Conservation (phyloP, 2,113 vertebrate species). For the Neodon shergylaensis region DNA sequence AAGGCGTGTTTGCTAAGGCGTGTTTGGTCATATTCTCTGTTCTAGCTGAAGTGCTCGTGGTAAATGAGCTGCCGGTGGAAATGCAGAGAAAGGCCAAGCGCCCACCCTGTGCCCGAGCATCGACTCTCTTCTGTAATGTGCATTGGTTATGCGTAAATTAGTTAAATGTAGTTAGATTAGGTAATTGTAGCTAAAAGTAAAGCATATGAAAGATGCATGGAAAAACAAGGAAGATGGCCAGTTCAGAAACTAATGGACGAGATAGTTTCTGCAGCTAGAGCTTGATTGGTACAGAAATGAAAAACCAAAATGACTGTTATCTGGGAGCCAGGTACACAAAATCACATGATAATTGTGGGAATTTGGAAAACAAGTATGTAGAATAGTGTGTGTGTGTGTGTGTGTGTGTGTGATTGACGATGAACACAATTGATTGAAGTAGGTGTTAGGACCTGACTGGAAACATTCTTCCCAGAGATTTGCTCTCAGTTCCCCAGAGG, state of each 20-base stretch:
- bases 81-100: background rate
- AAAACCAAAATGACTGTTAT: background rate
- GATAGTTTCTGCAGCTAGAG: background rate
- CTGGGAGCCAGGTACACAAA: background rate
- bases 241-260: constrained; percentile 20
- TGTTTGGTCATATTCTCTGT: background rate
- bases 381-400: background rate
- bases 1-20: background rate
- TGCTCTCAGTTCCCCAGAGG: no score
- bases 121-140: background rate
- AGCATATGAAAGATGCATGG: background rate
- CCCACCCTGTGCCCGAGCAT: background rate
- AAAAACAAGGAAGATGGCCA: background rate
- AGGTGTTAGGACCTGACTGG: background rate
- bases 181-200: constrained; percentile 34
- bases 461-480: background rate
- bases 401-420: background rate
- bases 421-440: background rate
- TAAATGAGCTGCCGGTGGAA: background rate
- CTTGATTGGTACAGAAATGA: background rate
- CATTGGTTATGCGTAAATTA: no score
- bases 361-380: background rate
- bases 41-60: background rate
- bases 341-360: background rate
- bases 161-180: no score